Evolutionary conservation across 1,140 invertebrate species (phyloP), one percentile per base, ranked within the genome.

Genomic region (Macrotrachela quadricornifera): DNA sequence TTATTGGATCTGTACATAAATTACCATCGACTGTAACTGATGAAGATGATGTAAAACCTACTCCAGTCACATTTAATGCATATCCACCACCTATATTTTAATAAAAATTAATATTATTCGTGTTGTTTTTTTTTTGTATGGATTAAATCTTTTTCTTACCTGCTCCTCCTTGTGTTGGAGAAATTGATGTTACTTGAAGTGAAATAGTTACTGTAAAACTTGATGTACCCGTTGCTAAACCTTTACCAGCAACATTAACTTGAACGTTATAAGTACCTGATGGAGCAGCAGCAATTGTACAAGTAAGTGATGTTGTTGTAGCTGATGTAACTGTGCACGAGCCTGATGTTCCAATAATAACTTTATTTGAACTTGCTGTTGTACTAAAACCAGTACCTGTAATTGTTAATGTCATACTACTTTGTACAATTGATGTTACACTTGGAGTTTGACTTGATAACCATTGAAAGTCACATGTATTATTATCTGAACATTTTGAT

Each of bases 191-290:
- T 6, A 47, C 38, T 37, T 42, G n/a, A 16, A 53, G 15, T n/a
- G 15, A 17, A 30, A 46, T 37, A 12, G 44, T 46, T 15, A 46
- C 46, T 14, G 46, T 46, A 18, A 46, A n/a, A 13, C 46, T 21
- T 53, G 51, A 37, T n/a, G 18, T 37, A 18, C 38, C 15, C 14
- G 17, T 18, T 38, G 55, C 51, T 36, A 49, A 42, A 14, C 55
- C 55, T 43, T 51, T 55, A n/a, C 57, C 57, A 10, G 49, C 49
- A 13, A 66, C 61, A 15, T 48, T 57, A 11, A 64, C 59, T 10
- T 41, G 44, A 10, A 65, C 58, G 36, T 43, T 12, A 18, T 57
- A 57, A 14, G 44, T 37, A 10, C 62, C 62, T 17, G 52, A 54
- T 46, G 62, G 58, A 8, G 62, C 62, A 39, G 15, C 14, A 44